A percentile compares a stretch with the other conserved stretches of the same genome.
phyloP scores from a whole-genome alignment of 1,140 invertebrate genomes.

The Drosophila ambigua region DNA sequence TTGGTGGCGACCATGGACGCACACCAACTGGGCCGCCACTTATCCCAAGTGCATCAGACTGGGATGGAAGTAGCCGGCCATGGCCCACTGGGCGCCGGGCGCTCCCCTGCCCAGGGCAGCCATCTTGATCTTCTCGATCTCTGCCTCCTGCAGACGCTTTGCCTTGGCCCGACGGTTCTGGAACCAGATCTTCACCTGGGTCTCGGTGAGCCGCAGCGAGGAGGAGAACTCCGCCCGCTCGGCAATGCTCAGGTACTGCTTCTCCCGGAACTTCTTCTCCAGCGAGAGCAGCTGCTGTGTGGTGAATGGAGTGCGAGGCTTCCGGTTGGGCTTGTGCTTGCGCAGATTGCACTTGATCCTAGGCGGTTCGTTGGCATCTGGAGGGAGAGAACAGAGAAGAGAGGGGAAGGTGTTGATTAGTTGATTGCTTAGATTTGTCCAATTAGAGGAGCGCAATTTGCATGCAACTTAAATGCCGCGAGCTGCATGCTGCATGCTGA shows the following conservation, averaged over 20 bases:
- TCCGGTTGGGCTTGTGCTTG: slow-evolving; percentile 96
- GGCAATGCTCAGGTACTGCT: slow-evolving; percentile 98
- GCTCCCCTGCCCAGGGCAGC: slow-evolving; percentile 86
- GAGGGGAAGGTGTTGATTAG: slow-evolving; percentile 25
- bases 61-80: slow-evolving; percentile 83
- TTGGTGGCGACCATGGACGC: slow-evolving; percentile 25
- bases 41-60: slow-evolving; percentile 83
- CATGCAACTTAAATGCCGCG: slow-evolving; percentile 3
- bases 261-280: slow-evolving; percentile 98
- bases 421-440: slow-evolving; percentile 3
- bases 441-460: background rate
- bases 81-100: slow-evolving; percentile 82
- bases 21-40: slow-evolving; percentile 75
- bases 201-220: slow-evolving; percentile 96
- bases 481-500: slow-evolving; percentile 30
- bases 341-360: slow-evolving; percentile 96
- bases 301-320: slow-evolving; percentile 98
- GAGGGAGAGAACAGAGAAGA: slow-evolving; percentile 27
- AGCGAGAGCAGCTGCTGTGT: slow-evolving; percentile 96
- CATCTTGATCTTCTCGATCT: slow-evolving; percentile 95
- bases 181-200: slow-evolving; percentile 99
- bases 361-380: slow-evolving; percentile 87
- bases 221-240: slow-evolving; percentile 98
- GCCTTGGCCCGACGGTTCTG: slow-evolving; percentile 98
- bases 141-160: slow-evolving; percentile 96